Base-by-base conservation (phyloP, 1,140 invertebrate species). In the Latrodectus geometricus region DNA sequence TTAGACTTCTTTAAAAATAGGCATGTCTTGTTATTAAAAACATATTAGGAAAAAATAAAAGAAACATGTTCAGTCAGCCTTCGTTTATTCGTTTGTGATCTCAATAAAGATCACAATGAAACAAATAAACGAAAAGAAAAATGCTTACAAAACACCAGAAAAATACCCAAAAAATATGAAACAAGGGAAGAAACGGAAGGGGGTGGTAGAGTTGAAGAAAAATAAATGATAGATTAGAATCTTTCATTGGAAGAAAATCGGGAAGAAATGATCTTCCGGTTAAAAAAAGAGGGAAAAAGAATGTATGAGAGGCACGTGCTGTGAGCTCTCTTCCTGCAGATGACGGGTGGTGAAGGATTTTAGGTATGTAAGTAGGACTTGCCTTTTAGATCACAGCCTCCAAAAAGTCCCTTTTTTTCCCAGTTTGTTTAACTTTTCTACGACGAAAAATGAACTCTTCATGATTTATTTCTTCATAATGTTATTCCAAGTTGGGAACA, bases 171-270 rank as follows among this genome's bases (percentile, higher is more conserved):
- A 70, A 74, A 73, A 56, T 74, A 74, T 66, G 70, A 74, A 70
- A 74, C 69, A 83, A 81, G 20, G 14, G 66, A 56, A 50, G 56
- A 81, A 81, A 35, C 35, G 35, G 35, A 35, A 35, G 35, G 35
- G 54, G 11, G 11, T 61, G 11, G 54, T 61, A 61, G 17, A 61
- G 54, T 14, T 14, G 17, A 61, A 61, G 17, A 61, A 61, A 61
- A 17, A 61, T 68, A 83, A 65, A 83, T 83, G 80, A 83, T 83
- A 83, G 80, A 83, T 83, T 83, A 83, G 70, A 83, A 83, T 83
- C 80, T 65, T 83, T 83, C 80, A 83, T 83, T 83, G 80, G 72
- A 68, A 83, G 69, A 68, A 83, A 83, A 74, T 72, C 69, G 21
- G 49, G 21, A 69, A 69, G 68, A 69, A 69, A 69, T 69, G 68